These are phyloP conservation scores for Atta cephalotes DNA, from an alignment of 1,140 invertebrate species.

Conservation along the genomic window DNA sequence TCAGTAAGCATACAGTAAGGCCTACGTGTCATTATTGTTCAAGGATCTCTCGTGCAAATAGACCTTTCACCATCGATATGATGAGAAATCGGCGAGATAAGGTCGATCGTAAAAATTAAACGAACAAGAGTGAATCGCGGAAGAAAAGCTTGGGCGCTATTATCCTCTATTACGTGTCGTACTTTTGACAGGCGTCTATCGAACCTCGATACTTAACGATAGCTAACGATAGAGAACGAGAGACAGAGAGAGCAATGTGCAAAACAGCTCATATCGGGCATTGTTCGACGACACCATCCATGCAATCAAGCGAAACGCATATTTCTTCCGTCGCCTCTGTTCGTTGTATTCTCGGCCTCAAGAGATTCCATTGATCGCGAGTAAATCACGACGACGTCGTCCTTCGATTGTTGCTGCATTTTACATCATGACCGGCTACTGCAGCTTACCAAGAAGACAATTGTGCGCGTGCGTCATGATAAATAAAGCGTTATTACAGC, in stretches of 20 bases:
- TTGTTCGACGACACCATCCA: slow-evolving; percentile 11
- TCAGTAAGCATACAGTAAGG: too few species aligned
- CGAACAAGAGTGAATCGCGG: not conserved
- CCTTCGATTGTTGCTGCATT: slow-evolving; percentile 31
- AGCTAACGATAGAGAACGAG: not conserved
- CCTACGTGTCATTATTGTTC: not conserved
- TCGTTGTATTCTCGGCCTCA: not conserved
- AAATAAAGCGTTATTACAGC: slow-evolving; percentile 66
- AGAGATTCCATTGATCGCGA: not conserved
- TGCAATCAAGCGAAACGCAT: slow-evolving; percentile 3
- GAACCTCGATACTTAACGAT: slow-evolving; percentile 16
- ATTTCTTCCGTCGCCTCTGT: slow-evolving; percentile 7
- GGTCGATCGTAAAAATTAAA: slow-evolving; percentile 35
- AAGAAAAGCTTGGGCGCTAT: not conserved
- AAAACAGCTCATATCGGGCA: slow-evolving; percentile 7
- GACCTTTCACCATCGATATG: slow-evolving; percentile 16
- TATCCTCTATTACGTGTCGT: slow-evolving; percentile 27
- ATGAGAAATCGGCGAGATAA: slow-evolving; percentile 19
- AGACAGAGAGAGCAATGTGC: not conserved
- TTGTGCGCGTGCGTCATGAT: slow-evolving; percentile 42
- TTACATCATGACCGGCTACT: not conserved
- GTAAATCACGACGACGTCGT: not conserved
- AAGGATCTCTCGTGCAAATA: slow-evolving; percentile 20
- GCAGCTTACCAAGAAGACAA: slow-evolving; percentile 32
- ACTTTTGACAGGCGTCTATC: slow-evolving; percentile 22